Percentiles rank a stretch among this genome's conserved stretches.
Conservation (phyloP, 2,113 vertebrate species). For the Poeciliopsis retropinna region DNA sequence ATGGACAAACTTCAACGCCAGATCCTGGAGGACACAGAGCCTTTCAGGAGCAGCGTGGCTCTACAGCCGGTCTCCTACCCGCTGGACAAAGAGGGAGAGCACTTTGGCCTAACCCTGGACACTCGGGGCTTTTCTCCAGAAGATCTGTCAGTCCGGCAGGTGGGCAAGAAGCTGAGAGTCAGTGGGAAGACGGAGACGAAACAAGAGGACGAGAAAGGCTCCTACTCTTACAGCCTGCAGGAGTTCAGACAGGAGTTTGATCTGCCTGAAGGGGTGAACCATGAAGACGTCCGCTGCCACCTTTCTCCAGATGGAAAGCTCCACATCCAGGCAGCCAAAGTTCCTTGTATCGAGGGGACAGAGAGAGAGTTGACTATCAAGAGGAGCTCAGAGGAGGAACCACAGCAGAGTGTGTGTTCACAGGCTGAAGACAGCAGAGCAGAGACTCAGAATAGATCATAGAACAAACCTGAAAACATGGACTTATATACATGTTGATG, state of each 20-base stretch:
- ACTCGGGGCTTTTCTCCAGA: too few species aligned
- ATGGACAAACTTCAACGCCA: not conserved
- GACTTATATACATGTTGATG: not conserved
- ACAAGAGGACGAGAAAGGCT: conserved; percentile 67
- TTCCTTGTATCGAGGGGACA: conserved; percentile 17
- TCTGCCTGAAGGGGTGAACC: conserved; percentile 68
- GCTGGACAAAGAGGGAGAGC: conserved; percentile 51
- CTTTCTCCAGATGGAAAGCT: conserved; percentile 52
- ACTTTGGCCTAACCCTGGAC: conserved; percentile 67
- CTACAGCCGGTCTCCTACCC: conserved; percentile 45
- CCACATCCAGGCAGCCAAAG: conserved; percentile 41
- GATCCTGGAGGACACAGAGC: conserved; percentile 66
- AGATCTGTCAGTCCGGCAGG: conserved; percentile 21
- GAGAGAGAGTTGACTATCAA: conserved; percentile 52
- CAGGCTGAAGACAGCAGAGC: conserved; percentile 24
- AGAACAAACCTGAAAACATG: conserved; percentile 4
- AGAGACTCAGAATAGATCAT: conserved; percentile 19
- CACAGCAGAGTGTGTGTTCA: conserved; percentile 48
- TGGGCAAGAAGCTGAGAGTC: conserved; percentile 71
- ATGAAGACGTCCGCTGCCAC: conserved; percentile 52
- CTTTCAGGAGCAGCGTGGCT: conserved; percentile 29
- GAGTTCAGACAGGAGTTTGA: conserved; percentile 76
- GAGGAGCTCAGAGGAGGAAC: conserved; percentile 41
- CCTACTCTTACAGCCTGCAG: conserved; percentile 65
- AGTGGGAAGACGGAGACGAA: conserved; percentile 70